Evolutionary conservation across 2,888 invertebrate species (phyloP).

Genomic region (Exocentrus adspersus): DNA sequence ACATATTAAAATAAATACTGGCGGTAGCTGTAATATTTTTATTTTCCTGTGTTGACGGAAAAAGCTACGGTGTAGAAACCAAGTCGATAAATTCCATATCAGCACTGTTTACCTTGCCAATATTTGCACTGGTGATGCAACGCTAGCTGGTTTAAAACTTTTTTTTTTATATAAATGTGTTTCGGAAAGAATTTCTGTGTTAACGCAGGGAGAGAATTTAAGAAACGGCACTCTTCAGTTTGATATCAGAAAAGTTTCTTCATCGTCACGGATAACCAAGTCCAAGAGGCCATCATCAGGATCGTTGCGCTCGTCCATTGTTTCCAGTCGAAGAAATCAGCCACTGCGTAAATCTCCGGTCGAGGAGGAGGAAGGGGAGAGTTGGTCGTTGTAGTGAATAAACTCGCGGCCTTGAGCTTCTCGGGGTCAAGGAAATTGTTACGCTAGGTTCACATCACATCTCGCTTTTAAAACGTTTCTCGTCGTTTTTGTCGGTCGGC

Average conservation of each 20-base stretch:
- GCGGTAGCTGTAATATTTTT: too few relatives aligned
- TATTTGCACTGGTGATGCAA: background rate
- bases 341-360: slow-evolving; percentile 42
- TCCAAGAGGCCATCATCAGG: too few relatives aligned
- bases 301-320: slow-evolving; percentile 44
- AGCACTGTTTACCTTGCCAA: background rate
- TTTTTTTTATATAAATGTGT: too few relatives aligned
- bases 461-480: slow-evolving; percentile 30
- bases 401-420: slow-evolving; percentile 52
- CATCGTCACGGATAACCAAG: too few relatives aligned
- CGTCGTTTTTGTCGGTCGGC: background rate
- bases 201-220: too few relatives aligned
- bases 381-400: slow-evolving; percentile 56
- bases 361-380: too few relatives aligned
- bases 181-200: too few relatives aligned
- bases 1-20: background rate
- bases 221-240: too few relatives aligned
- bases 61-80: background rate
- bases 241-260: too few relatives aligned
- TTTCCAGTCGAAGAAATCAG: slow-evolving; percentile 45
- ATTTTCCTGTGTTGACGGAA: background rate
- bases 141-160: background rate
- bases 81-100: background rate
- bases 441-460: slow-evolving; percentile 51
- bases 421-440: slow-evolving; percentile 56